Evolutionary conservation across 1,140 invertebrate genomes (phyloP).

Genomic region (Microplitis demolitor): DNA sequence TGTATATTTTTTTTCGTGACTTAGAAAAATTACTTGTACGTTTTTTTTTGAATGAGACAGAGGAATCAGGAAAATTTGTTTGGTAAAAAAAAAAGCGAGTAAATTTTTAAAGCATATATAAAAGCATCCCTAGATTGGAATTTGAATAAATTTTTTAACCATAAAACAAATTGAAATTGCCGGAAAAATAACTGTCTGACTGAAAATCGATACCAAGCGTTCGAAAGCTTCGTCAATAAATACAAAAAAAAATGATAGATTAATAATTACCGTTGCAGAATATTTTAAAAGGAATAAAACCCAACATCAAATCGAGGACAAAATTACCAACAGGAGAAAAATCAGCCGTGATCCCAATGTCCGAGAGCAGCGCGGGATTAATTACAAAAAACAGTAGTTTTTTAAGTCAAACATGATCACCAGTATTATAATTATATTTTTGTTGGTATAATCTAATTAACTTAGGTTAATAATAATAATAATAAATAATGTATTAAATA

Average conservation of each 20-base stretch:
- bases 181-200: no score
- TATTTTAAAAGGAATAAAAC: constrained; percentile 56
- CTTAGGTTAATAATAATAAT: constrained; percentile 11
- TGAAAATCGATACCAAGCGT: no score
- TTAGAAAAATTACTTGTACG: no score
- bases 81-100: no score
- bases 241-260: no score
- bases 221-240: neutral
- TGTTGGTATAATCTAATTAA: constrained; percentile 14
- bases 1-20: no score
- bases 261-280: constrained; percentile 52
- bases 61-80: no score
- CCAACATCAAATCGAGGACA: constrained; percentile 58
- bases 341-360: constrained; percentile 57
- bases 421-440: constrained; percentile 14
- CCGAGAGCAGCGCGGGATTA: constrained; percentile 59
- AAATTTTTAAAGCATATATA: no score
- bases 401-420: constrained; percentile 49
- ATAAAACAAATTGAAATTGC: no score
- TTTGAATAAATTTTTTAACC: no score
- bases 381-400: constrained; percentile 57
- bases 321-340: constrained; percentile 59
- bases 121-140: no score
- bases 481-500: neutral
- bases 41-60: no score